A percentile compares a stretch with the other conserved stretches of the same genome.
Conservation (phyloP, 2,888 invertebrate species). For the Euclidia mi region DNA sequence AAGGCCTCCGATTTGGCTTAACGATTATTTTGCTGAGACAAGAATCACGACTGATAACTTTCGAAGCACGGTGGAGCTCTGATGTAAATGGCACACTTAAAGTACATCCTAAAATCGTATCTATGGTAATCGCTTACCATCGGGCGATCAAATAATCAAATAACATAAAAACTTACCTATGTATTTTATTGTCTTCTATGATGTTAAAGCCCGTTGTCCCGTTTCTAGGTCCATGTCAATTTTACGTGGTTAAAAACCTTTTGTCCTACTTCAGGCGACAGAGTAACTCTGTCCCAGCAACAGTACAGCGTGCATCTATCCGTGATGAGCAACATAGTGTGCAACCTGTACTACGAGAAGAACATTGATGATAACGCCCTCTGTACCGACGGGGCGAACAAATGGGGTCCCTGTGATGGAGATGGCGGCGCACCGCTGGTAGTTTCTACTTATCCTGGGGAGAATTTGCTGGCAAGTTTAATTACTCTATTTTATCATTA, state of each 20-base stretch:
- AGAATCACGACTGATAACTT: too few relatives aligned
- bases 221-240: background rate
- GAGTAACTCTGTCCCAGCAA: slow-evolving; percentile 50
- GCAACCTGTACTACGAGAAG: slow-evolving; percentile 15
- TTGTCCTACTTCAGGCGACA: slow-evolving; percentile 32
- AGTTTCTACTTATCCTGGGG: slow-evolving; percentile 2
- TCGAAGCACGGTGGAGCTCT: too few relatives aligned
- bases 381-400: slow-evolving; percentile 50
- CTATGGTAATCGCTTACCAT: too few relatives aligned
- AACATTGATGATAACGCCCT: slow-evolving; percentile 21
- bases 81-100: too few relatives aligned
- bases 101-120: too few relatives aligned
- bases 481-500: too few relatives aligned
- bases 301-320: slow-evolving; percentile 74
- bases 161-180: too few relatives aligned
- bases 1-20: too few relatives aligned
- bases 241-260: background rate
- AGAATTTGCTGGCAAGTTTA: slow-evolving; percentile 9
- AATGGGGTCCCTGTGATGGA: slow-evolving; percentile 58
- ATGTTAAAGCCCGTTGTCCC: too few relatives aligned
- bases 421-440: slow-evolving; percentile 66
- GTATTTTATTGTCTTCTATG: too few relatives aligned
- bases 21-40: too few relatives aligned
- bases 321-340: slow-evolving; percentile 51
- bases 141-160: too few relatives aligned